Evolutionary conservation across 2,797 vertebrate species (phyloP), one percentile per base, ranked within the genome.

Genomic region (Gymnocypris eckloni): DNA sequence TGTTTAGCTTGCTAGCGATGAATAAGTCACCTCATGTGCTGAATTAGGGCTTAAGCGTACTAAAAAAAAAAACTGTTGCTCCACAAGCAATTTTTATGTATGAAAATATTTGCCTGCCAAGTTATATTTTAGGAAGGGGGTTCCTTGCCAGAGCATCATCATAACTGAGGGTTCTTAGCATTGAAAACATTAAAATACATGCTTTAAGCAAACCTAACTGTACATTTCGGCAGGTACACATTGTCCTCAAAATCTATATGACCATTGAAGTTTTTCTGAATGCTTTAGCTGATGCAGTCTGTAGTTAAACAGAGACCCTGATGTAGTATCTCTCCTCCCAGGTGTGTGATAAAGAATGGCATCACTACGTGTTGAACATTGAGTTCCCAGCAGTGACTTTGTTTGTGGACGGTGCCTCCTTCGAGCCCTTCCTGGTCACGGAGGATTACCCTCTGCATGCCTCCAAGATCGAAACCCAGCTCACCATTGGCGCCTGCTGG

Each of bases 331-430:
- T 33, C 72, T 86, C 59, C 18, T 0, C 48, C 41, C 87, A 99
- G 98, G 97, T 95, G 80, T 99, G 98, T 87, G 98, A 99, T 88
- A 98, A 98, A 89, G 97, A 99, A 73, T 99, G 98, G 98, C 98
- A 99, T 87, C 98, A 99, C 92, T 99, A 98, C 0, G 96, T 99
- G 18, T 93, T 99, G 87, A 99, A 95, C 0, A 95, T 99, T 22
- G 98, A 99, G 25, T 94, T 98, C 88, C 97, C 98, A 0, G 87
- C 93, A 0, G 97, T 98, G 84, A 96, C 96, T 11, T 93, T 99
- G 0, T 99, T 97, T 16, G 97, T 98, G 82, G 98, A 99, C 0
- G 98, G 98, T 0, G 93, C 95, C 18, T 94, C 96, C 1, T 97
- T 97, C 0, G 97, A 99, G 91, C 98, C 98, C 22, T 98, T 98